A percentile compares a stretch with the other conserved stretches of the same genome.
These are phyloP conservation scores for Rhingia rostrata DNA, from an alignment of 2,888 invertebrate species.

Conservation along the genomic window DNA sequence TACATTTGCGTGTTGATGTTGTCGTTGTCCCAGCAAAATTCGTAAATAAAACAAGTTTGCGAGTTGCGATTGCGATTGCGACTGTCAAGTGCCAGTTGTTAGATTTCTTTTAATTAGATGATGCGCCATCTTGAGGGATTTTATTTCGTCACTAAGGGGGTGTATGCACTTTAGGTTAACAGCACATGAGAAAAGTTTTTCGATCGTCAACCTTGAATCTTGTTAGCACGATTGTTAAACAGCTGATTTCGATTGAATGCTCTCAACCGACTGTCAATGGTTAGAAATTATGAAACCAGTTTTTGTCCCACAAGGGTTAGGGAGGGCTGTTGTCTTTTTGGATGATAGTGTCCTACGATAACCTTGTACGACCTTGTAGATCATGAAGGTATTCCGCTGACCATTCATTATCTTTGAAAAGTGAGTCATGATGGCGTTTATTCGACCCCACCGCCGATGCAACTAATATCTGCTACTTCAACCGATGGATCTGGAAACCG, in stretches of 20 bases:
- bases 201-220: no score
- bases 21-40: background rate
- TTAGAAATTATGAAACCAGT: no score
- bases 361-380: background rate
- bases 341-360: no score
- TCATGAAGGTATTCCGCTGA: no score
- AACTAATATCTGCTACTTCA: no score
- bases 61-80: background rate
- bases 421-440: no score
- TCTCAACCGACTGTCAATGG: no score
- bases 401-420: background rate
- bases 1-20: slow-evolving; percentile 35
- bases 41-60: slow-evolving; percentile 13
- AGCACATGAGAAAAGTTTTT: background rate
- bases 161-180: background rate
- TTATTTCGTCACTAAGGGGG: background rate
- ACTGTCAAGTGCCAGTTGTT: background rate
- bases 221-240: no score
- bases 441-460: no score
- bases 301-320: no score
- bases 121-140: slow-evolving; percentile 5
- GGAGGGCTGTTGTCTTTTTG: background rate
- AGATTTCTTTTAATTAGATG: background rate
- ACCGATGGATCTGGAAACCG: no score
- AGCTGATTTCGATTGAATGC: no score